Conservation (phyloP, 2,113 vertebrate species). For the Casuarius casuarius region DNA sequence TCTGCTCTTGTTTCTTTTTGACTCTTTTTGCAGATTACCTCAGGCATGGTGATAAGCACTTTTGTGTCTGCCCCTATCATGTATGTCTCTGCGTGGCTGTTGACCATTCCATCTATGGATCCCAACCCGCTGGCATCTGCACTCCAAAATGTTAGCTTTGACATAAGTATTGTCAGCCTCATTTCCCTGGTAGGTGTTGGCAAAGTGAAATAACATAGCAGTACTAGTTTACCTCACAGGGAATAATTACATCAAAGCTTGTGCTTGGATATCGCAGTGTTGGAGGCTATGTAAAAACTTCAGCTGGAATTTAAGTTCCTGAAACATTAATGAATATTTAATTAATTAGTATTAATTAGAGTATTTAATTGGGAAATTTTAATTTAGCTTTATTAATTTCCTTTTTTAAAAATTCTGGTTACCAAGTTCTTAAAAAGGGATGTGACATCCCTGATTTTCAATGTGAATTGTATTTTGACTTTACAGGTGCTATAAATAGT, state of each 20-base stretch:
- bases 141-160: constrained; percentile 91
- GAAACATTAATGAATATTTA: not conserved
- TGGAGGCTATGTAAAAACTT: not conserved
- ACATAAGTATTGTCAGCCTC: constrained; percentile 93
- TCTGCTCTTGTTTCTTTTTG: not conserved
- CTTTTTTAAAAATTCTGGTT: not conserved
- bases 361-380: not conserved
- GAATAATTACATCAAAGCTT: not conserved
- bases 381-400: not conserved
- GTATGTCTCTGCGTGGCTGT: constrained; percentile 95
- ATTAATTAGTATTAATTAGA: not conserved
- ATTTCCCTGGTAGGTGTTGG: constrained; percentile 88
- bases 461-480: not conserved
- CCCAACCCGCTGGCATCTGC: constrained; percentile 84
- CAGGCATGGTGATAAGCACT: constrained; percentile 97
- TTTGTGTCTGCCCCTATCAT: constrained; percentile 97
- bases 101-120: constrained; percentile 92
- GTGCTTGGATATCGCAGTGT: not conserved
- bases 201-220: not conserved
- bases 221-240: not conserved
- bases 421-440: not conserved
- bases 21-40: constrained; percentile 83
- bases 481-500: not conserved
- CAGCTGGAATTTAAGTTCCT: not conserved
- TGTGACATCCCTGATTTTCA: not conserved